These are phyloP conservation scores for Todiramphus chloris DNA, from an alignment of 2,113 vertebrate genomes.

Conservation along the genomic window DNA sequence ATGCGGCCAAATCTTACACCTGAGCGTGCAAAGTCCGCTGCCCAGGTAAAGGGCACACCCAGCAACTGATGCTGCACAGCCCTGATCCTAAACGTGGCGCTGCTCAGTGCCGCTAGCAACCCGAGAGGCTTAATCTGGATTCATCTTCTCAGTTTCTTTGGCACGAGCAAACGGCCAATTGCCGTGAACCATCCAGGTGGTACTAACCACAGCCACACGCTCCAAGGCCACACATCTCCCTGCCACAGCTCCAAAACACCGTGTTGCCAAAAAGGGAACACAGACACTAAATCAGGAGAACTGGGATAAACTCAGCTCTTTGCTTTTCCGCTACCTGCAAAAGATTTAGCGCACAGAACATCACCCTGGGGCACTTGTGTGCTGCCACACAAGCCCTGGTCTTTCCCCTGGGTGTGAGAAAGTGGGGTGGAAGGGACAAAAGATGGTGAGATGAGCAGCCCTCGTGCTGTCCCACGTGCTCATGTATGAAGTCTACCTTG, in stretches of 20 bases:
- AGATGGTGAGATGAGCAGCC: background rate
- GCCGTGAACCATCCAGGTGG: background rate
- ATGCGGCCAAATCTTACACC: background rate
- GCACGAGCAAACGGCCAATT: rapidly evolving
- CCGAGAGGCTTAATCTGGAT: background rate
- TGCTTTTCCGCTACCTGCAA: background rate
- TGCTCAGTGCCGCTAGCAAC: background rate
- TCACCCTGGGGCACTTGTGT: background rate
- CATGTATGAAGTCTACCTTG: background rate
- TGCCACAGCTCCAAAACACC: background rate
- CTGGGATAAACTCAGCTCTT: background rate
- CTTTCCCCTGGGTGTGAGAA: background rate
- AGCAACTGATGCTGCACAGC: rapidly evolving
- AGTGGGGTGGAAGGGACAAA: background rate
- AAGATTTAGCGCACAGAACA: background rate
- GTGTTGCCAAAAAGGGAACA: background rate
- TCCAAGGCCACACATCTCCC: background rate
- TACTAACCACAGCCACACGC: rapidly evolving
- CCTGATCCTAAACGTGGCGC: rapidly evolving
- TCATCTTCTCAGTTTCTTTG: background rate
- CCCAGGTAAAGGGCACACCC: background rate
- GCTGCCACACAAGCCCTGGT: background rate
- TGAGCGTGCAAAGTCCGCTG: background rate
- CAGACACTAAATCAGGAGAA: background rate
- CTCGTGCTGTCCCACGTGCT: background rate